Evolutionary conservation across 2,797 vertebrate genomes (phyloP).

Genomic region (Diceros bicornis): DNA sequence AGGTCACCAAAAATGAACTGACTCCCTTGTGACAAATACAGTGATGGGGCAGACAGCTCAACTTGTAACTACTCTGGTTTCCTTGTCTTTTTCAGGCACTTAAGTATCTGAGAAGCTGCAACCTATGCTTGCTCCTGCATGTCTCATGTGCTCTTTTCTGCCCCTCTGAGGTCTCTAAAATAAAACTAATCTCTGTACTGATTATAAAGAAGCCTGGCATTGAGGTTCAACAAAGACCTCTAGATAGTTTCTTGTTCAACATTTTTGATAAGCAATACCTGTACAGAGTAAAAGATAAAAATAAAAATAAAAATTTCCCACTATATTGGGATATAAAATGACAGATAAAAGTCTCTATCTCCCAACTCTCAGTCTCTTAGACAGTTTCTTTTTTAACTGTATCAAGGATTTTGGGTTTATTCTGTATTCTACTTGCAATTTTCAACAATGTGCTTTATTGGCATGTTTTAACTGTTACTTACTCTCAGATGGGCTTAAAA

Average conservation of each 20-base stretch:
- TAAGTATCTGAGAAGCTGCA: background rate
- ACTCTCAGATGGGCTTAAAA: background rate
- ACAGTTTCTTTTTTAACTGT: background rate
- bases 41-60: background rate
- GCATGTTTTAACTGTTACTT: background rate
- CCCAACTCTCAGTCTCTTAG: background rate
- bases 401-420: background rate
- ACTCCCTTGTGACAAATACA: background rate
- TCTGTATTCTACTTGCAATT: background rate
- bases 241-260: background rate
- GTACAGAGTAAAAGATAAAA: background rate
- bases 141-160: background rate
- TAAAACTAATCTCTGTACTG: background rate
- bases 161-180: background rate
- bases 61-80: background rate
- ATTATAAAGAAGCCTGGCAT: background rate
- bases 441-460: background rate
- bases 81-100: slow-evolving; percentile 34
- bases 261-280: slow-evolving; percentile 13
- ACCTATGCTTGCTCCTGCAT: background rate
- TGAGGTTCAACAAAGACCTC: background rate
- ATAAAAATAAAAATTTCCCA: background rate
- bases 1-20: background rate
- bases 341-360: background rate
- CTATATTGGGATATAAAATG: background rate